Conservation (phyloP, 2,888 invertebrate genomes). For the Saturnia pavonia region DNA sequence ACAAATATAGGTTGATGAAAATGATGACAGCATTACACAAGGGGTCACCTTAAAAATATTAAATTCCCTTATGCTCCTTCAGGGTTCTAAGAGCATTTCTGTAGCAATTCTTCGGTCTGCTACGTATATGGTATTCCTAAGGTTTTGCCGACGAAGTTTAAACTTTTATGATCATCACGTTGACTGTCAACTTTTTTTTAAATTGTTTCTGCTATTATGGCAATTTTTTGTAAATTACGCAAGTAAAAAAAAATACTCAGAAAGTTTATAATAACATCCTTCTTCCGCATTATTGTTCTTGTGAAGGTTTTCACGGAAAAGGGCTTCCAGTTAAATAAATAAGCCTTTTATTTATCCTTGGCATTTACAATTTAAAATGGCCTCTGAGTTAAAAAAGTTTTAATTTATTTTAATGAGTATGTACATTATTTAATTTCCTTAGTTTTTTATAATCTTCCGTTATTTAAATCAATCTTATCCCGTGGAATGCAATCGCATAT, state of each 20-base stretch:
- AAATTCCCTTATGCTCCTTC: too few relatives aligned
- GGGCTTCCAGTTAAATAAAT: conserved; percentile 9
- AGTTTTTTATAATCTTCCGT: background rate
- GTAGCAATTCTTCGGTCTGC: too few relatives aligned
- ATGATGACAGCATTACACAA: background rate
- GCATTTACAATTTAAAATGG: background rate
- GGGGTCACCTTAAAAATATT: background rate
- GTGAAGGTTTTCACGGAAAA: conserved; percentile 24
- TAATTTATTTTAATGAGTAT: conserved; percentile 8
- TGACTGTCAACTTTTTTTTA: too few relatives aligned
- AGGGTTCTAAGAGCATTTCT: too few relatives aligned
- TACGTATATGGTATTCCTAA: too few relatives aligned
- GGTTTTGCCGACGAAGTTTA: too few relatives aligned
- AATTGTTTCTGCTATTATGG: background rate
- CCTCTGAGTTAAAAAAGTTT: conserved; percentile 1
- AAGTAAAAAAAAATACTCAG: conserved; percentile 19
- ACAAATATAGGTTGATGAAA: too few relatives aligned
- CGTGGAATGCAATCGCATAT: background rate
- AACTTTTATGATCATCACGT: too few relatives aligned
- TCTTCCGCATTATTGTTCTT: conserved; percentile 28
- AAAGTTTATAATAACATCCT: conserved; percentile 27
- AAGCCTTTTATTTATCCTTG: background rate
- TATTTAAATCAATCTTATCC: background rate
- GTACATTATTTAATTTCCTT: background rate
- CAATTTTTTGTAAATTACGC: background rate